Evolutionary conservation across 2,113 vertebrate genomes (phyloP).

Genomic region (Phylloscopus trochilus): DNA sequence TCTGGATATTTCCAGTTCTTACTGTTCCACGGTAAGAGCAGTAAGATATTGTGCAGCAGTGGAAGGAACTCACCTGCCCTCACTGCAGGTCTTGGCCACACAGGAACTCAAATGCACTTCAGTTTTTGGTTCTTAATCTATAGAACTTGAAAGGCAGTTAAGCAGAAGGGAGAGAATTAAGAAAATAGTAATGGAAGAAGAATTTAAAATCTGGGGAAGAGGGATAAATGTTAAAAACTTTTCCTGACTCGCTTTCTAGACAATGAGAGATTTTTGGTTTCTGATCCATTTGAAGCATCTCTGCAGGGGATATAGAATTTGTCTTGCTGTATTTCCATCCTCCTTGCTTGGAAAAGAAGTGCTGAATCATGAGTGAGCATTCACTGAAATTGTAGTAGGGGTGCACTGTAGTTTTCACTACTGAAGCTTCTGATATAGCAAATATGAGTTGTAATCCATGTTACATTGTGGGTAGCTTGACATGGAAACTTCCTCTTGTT

Average conservation of each 20-base stretch:
- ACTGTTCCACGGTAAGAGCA: not conserved
- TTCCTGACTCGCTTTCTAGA: not conserved
- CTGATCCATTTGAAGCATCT: not conserved
- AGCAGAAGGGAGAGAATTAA: not conserved
- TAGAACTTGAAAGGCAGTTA: not conserved
- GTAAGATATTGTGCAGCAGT: not conserved
- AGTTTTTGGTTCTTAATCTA: not conserved
- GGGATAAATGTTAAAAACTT: not conserved
- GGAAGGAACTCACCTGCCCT: not conserved
- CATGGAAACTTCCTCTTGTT: not conserved
- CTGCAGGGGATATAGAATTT: not conserved
- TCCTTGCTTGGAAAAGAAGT: not conserved
- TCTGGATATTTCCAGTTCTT: not conserved
- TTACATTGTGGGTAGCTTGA: not conserved
- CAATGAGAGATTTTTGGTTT: not conserved
- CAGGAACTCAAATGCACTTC: not conserved
- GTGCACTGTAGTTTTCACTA: not conserved
- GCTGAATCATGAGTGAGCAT: rapidly evolving
- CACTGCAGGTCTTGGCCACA: rapidly evolving
- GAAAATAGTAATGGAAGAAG: not conserved
- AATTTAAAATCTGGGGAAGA: not conserved
- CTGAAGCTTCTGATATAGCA: not conserved
- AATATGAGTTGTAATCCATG: not conserved
- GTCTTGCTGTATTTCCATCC: not conserved
- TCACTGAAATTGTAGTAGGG: not conserved